These are phyloP conservation scores for Mus spretus DNA, from an alignment of 2,797 vertebrate species.

Conservation along the genomic window DNA sequence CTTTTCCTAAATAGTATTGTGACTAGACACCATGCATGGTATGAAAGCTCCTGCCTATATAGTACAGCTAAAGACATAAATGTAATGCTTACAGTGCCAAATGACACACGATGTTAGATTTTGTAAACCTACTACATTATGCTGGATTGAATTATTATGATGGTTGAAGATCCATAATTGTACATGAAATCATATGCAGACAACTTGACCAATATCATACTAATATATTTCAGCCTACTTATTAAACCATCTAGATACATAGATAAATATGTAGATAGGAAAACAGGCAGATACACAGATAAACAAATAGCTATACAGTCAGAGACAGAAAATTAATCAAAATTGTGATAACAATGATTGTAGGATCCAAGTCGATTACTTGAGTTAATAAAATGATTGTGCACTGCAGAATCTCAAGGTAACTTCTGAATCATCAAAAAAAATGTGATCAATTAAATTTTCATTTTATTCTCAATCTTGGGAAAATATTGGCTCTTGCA, in stretches of 20 bases:
- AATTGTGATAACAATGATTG: conserved; percentile 14
- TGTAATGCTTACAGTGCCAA: conserved; percentile 37
- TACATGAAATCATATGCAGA: conserved; percentile 16
- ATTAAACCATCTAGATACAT: neutral
- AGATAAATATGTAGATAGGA: neutral
- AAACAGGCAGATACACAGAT: neutral
- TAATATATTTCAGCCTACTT: neutral
- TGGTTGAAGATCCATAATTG: conserved; percentile 44
- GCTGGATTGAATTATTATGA: conserved; percentile 43
- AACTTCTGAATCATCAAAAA: conserved; percentile 41
- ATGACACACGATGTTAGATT: neutral
- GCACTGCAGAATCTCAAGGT: neutral
- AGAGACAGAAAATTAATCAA: neutral
- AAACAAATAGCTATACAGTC: neutral
- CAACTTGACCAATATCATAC: neutral
- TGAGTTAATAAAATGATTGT: neutral
- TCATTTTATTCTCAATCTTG: neutral
- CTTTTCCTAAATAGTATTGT: conserved; percentile 63
- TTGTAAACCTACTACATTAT: conserved; percentile 26
- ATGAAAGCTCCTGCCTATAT: conserved; percentile 37
- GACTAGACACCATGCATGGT: neutral
- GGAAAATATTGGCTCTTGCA: conserved; percentile 18
- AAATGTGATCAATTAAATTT: conserved; percentile 28
- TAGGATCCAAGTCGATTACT: conserved; percentile 16
- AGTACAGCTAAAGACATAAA: conserved; percentile 35